Conservation (phyloP, 2,113 vertebrate genomes). For the Condylura cristata region DNA sequence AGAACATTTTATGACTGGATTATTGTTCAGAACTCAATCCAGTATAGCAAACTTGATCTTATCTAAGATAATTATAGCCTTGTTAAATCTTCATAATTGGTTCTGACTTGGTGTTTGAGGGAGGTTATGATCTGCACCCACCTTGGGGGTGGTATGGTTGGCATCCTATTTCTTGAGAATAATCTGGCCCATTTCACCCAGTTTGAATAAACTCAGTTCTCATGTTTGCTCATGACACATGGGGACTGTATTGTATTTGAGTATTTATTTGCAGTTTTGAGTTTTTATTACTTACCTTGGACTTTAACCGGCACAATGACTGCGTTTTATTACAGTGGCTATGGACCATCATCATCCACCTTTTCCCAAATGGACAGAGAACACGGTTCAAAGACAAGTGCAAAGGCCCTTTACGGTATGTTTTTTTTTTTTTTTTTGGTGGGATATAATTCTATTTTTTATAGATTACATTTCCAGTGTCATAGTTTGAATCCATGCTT, state of each 20-base stretch:
- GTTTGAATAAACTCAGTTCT: background rate
- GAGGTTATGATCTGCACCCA: background rate
- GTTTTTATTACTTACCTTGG: conserved; percentile 17
- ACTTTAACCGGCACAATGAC: conserved; percentile 52
- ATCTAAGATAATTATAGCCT: background rate
- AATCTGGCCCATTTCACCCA: background rate
- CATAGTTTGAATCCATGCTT: background rate
- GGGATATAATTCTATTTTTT: background rate
- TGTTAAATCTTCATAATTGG: background rate
- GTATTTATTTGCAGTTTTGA: conserved; percentile 49
- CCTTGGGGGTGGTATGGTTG: background rate
- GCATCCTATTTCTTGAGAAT: background rate
- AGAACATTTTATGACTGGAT: background rate
- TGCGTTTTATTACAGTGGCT: conserved; percentile 84
- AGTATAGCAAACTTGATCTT: background rate
- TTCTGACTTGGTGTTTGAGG: background rate
- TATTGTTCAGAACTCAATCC: background rate
- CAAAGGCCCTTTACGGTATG: conserved; percentile 89
- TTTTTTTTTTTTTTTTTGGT: background rate
- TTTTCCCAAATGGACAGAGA: conserved; percentile 86
- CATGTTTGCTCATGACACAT: background rate
- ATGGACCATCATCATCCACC: conserved; percentile 84
- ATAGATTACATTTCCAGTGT: background rate
- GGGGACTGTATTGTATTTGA: background rate
- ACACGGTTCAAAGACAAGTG: conserved; percentile 84